Base-by-base conservation (phyloP, 2,888 invertebrate genomes). In the Rotaria macrura region DNA sequence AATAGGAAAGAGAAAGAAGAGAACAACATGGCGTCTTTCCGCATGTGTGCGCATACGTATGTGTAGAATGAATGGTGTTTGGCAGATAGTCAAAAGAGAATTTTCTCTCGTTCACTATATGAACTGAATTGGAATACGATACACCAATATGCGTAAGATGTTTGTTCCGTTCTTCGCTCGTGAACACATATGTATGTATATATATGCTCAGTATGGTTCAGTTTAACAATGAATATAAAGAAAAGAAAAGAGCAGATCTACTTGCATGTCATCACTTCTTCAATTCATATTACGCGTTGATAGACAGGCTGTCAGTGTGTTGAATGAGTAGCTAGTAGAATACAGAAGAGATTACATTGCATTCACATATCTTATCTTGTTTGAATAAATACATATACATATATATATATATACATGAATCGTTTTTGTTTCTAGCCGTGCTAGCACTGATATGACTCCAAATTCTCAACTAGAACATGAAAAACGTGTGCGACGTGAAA, bases 401-500 rank as follows among this genome's bases (percentile, higher is more conserved):
- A 5, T 65, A 65, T 4, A 29, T 29, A n/a, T 65, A n/a, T n/a
- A n/a, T n/a, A n/a, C n/a, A n/a, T n/a, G n/a, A n/a, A n/a, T 34
- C 20, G 34, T 17, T 65, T 20, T 65, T 65, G 25, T 9, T 74
- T 74, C 43, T 74, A 74, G 40, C n/a, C 40, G 40, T 74, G 23
- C 25, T 79, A 43, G 79, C 43, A 12, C 79, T 10, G 65, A 65
- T 65, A 79, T 79, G 79, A 20, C 79, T n/a, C 79, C 79, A 40
- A 79, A 79, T 79, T 43, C 79, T n/a, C 79, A 79, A 43, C 43
- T 79, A 79, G 96, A 96, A 91, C 94, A 95, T 89, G 98, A 99
- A 91, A 97, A 97, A 91, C 93, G 96, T 88, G 95, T 97, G 91
- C 93, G 98, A 88, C 94, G 99, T 89, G 98, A 99, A 92, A 99